Evolutionary conservation across 1,140 invertebrate species (phyloP).

Genomic region (Macrostomum lignano): DNA sequence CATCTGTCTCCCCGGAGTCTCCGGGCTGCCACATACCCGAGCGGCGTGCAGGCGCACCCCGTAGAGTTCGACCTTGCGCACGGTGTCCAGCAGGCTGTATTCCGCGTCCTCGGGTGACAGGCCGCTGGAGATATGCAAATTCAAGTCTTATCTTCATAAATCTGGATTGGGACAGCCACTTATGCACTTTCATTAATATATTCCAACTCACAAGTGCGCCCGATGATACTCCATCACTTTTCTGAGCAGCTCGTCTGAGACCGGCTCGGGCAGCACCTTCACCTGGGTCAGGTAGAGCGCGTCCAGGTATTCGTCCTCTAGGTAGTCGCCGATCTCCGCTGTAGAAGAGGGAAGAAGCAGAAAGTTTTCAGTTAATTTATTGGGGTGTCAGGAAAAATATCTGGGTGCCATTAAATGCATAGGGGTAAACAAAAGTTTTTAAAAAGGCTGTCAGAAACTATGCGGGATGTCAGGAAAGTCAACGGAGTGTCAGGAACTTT

Average conservation of each 20-base stretch:
- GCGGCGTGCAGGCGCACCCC: constrained; percentile 73
- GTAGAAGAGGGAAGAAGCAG: too few relatives aligned
- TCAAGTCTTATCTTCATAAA: too few relatives aligned
- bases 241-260: constrained; percentile 58
- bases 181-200: background rate
- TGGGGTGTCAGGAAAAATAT: too few relatives aligned
- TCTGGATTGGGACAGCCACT: background rate
- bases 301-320: constrained; percentile 83
- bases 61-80: constrained; percentile 78
- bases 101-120: too few relatives aligned
- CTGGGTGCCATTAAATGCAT: too few relatives aligned
- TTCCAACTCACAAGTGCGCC: constrained; percentile 56
- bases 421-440: too few relatives aligned
- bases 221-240: constrained; percentile 96
- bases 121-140: too few relatives aligned
- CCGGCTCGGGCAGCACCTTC: constrained; percentile 75
- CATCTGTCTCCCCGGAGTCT: too few relatives aligned
- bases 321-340: constrained; percentile 92
- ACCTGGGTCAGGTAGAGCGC: constrained; percentile 72
- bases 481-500: too few relatives aligned
- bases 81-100: constrained; percentile 78
- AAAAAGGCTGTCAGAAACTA: too few relatives aligned
- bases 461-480: too few relatives aligned
- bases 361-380: background rate
- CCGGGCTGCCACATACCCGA: too few relatives aligned